phyloP scores from a whole-genome alignment of 2,113 vertebrate genomes.

The Sebastes fasciatus region DNA sequence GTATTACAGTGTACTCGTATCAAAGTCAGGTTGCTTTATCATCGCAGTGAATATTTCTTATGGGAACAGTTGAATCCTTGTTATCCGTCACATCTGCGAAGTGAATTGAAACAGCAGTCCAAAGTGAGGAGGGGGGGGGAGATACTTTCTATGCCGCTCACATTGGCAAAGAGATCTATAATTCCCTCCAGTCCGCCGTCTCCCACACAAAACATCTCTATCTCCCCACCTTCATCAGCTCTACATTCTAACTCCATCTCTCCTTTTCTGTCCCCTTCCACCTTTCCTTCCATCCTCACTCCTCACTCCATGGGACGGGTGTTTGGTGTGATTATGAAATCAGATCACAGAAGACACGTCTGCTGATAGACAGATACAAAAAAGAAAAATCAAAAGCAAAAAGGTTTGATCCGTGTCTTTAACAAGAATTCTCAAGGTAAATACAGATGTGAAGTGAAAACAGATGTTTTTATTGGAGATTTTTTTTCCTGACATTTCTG shows the following conservation, averaged over 20 bases:
- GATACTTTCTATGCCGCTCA: slow-evolving; percentile 65
- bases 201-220: slow-evolving; percentile 41
- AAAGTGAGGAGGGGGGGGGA: not conserved
- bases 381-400: no score
- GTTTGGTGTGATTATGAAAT: not conserved
- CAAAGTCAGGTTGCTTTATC: no score
- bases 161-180: slow-evolving; percentile 60
- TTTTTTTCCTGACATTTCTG: no score
- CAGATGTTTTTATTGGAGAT: no score
- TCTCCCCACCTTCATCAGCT: slow-evolving; percentile 3
- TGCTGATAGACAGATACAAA: no score
- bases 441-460: no score
- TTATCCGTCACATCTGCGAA: slow-evolving; percentile 47
- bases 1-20: no score
- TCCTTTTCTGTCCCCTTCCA: not conserved
- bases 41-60: no score
- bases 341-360: not conserved
- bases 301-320: no score
- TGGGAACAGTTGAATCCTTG: not conserved
- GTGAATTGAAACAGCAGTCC: slow-evolving; percentile 21
- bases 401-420: no score
- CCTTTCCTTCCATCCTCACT: no score
- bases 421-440: no score
- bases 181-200: slow-evolving; percentile 52
- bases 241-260: slow-evolving; percentile 18